Base-by-base conservation (phyloP, 2,113 vertebrate genomes). In the Hippocampus zosterae region DNA sequence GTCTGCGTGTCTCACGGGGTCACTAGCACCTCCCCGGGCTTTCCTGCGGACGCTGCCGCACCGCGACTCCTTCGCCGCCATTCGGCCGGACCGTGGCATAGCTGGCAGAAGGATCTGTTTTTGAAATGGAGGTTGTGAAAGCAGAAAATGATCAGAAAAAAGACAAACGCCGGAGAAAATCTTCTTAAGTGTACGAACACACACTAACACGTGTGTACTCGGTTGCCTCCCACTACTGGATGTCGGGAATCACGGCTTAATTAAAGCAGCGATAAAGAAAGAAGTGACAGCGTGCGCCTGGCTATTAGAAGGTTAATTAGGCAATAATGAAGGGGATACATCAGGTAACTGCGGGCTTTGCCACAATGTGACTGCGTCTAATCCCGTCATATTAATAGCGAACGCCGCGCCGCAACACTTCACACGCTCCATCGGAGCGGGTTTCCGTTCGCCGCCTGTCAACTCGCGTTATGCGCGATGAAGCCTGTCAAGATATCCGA, bases 281-380 rank as follows among this genome's bases (percentile, higher is more conserved):
- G 57, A 84, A 77, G 80, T 75, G 80, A 90, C 81, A 79, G 78
- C 79, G 79, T 84, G 71, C 84, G 91, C 65, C 63, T 83, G 90
- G 84, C 93, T 89, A 91, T 96, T 96, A 94, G 90, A 81, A 92
- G 93, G 93, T 94, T 95, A 95, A 95, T 93, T 92, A 94, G 92
- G 87, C 92, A 93, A 90, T 91, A 94, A 93, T 76, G 61, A 93
- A 90, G 86, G 70, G 82, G 88, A 90, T 91, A 88, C 81, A 87
- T 88, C 79, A 90, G 91, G 90, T 93, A 93, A 88, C 85, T 79
- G 84, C 73, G 84, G 88, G 91, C 91, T 88, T 92, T 88, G 88
- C 87, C 78, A 83, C 87, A 89, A 85, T 85, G 91, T 84, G 87
- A 91, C 92, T 92, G 82, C 87, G 91, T 85, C 61, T 88, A 93